Percentiles rank a stretch among this genome's conserved stretches.
These are phyloP conservation scores for Ceramica pisi DNA, from an alignment of 2,888 invertebrate species.

Conservation along the genomic window DNA sequence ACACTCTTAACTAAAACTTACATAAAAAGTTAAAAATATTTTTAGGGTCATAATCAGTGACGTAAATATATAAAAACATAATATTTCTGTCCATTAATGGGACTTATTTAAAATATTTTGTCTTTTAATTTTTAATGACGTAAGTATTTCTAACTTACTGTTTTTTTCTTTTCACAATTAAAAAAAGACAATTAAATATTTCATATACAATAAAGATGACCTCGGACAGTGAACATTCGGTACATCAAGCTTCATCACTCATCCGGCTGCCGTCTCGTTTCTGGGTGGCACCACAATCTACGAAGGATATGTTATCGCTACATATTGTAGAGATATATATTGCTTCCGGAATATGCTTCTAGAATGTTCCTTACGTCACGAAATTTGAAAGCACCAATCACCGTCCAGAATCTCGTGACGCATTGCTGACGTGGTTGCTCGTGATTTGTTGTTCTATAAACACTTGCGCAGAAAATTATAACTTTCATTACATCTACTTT, in stretches of 20 bases:
- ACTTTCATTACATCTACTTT: constrained; percentile 3
- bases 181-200: neutral
- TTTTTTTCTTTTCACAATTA: neutral
- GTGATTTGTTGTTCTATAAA: constrained; percentile 16
- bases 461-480: constrained; percentile 20
- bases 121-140: no score
- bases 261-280: neutral
- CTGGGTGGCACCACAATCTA: constrained; percentile 24
- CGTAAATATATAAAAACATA: neutral
- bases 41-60: neutral
- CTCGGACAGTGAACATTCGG: neutral
- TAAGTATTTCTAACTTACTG: neutral
- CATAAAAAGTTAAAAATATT: no score
- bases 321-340: neutral
- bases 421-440: neutral
- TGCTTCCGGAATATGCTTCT: neutral
- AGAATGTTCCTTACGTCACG: neutral
- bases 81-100: no score
- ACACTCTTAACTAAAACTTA: no score
- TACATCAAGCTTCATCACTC: neutral
- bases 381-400: constrained; percentile 18
- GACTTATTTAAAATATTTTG: neutral
- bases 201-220: neutral
- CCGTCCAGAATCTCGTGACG: neutral
- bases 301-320: neutral